Conservation (phyloP, 2,113 vertebrate species). For the Phalacrocorax pelagicus region DNA sequence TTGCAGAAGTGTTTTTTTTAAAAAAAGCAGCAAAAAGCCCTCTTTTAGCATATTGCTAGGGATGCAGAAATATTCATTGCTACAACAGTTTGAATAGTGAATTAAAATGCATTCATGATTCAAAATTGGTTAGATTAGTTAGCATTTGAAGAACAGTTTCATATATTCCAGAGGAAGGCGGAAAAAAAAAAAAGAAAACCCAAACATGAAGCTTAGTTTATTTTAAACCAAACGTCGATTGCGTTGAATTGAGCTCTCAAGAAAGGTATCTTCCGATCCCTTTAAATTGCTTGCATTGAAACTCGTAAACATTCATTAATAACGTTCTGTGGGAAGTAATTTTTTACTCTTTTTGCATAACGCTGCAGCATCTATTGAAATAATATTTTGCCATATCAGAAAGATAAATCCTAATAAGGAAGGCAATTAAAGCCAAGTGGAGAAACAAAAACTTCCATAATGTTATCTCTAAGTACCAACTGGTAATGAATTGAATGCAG, state of each 20-base stretch:
- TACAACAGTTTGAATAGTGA: slow-evolving; percentile 51
- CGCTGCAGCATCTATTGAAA: slow-evolving; percentile 52
- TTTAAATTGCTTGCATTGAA: slow-evolving; percentile 65
- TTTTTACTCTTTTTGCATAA: slow-evolving; percentile 49
- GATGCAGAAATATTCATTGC: slow-evolving; percentile 52
- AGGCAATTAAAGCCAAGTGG: slow-evolving; percentile 67
- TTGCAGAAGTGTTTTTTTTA: neutral
- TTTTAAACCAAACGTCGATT: slow-evolving; percentile 45
- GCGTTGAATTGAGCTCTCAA: slow-evolving; percentile 46
- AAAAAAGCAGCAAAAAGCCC: neutral
- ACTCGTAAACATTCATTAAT: slow-evolving; percentile 72
- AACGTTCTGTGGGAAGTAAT: slow-evolving; percentile 63
- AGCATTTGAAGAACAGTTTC: slow-evolving; percentile 65
- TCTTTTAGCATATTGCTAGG: slow-evolving; percentile 33
- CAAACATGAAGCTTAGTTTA: slow-evolving; percentile 31
- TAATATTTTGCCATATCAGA: slow-evolving; percentile 67
- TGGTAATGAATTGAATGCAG: slow-evolving; percentile 42
- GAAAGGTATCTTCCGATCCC: slow-evolving; percentile 56
- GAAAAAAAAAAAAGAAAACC: neutral
- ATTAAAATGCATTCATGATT: slow-evolving; percentile 67
- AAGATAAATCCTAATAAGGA: slow-evolving; percentile 69
- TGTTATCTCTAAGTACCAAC: slow-evolving; percentile 63
- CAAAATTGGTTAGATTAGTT: slow-evolving; percentile 68
- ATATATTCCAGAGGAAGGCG: neutral
- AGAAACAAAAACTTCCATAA: slow-evolving; percentile 66